Evolutionary conservation across 2,113 vertebrate species (phyloP), one percentile per base, ranked within the genome.

Genomic region (Chrysemys picta): DNA sequence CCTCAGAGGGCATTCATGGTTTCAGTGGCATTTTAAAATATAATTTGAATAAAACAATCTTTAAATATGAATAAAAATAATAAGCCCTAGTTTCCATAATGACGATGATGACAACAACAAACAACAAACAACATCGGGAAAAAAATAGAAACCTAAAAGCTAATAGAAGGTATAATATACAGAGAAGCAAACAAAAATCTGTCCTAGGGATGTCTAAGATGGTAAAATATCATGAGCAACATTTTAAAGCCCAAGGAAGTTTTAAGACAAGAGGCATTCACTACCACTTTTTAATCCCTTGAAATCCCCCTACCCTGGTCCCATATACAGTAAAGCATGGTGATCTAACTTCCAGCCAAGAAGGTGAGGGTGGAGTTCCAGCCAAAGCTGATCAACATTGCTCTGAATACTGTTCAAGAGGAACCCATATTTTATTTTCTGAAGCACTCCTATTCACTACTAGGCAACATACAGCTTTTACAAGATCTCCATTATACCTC

Each of bases 341-440:
- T 25, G 91, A 95, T 88, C 84, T 12, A 79, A 86, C 82, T 87
- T 42, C 21, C n/a, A n/a, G n/a, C 8, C 17, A n/a, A 38, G n/a
- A 19, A 42, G 69, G 69, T 72, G 35, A 42, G n/a, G n/a, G 21
- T 72, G 69, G 38, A 75, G 38, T 22, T 42, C 86, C 82, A 90
- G 88, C 87, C 85, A 94, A 94, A 91, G 93, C 92, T 96, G 84
- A 97, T 95, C 95, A 95, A 96, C 94, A 96, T 93, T 87, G 72
- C 65, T 16, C 89, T 87, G 93, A 96, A 94, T 88, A 91, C 93
- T 96, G 42, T 76, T 45, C 93, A 95, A 87, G 94, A 96, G 96
- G 93, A 95, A 93, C 88, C 88, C 84, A 86, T 80, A 59, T 42
- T 47, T 92, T 85, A 45, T 21, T 76, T 45, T 85, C 95, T 87